Percentiles rank a stretch among this genome's conserved stretches.
Conservation (phyloP, 2,888 invertebrate genomes). For the Eretmocerus hayati region DNA sequence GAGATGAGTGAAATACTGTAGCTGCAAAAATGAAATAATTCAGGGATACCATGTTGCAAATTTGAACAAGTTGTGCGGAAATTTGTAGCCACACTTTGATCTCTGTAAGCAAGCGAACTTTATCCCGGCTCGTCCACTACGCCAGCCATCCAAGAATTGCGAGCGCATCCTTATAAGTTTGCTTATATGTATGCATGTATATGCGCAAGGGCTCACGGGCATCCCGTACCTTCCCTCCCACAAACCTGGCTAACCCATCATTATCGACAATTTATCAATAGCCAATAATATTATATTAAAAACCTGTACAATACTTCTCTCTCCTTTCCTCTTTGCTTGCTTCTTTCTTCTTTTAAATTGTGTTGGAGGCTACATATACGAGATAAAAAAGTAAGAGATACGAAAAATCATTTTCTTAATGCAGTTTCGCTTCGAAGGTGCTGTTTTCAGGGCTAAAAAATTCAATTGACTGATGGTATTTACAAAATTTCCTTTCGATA, state of each 20-base stretch:
- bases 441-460: conserved; percentile 6
- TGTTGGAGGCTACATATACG: neutral
- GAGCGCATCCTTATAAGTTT: too few species aligned
- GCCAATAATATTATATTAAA: conserved; percentile 48
- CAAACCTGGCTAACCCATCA: conserved; percentile 39
- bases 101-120: too few species aligned
- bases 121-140: too few species aligned
- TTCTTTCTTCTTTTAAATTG: neutral
- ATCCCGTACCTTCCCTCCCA: conserved; percentile 32
- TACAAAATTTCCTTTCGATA: too few species aligned
- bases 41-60: too few species aligned
- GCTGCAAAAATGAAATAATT: too few species aligned
- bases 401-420: conserved; percentile 6
- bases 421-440: conserved; percentile 22
- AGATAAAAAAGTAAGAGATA: too few species aligned
- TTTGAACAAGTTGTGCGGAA: too few species aligned
- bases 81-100: too few species aligned
- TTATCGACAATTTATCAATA: conserved; percentile 49
- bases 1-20: too few species aligned
- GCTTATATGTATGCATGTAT: conserved; percentile 21
- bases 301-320: conserved; percentile 23
- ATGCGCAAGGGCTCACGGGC: conserved; percentile 18
- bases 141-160: too few species aligned
- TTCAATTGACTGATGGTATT: too few species aligned
- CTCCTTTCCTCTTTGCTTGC: conserved; percentile 1